Evolutionary conservation across 2,888 invertebrate genomes (phyloP).

Genomic region (Cremastinae sp.): DNA sequence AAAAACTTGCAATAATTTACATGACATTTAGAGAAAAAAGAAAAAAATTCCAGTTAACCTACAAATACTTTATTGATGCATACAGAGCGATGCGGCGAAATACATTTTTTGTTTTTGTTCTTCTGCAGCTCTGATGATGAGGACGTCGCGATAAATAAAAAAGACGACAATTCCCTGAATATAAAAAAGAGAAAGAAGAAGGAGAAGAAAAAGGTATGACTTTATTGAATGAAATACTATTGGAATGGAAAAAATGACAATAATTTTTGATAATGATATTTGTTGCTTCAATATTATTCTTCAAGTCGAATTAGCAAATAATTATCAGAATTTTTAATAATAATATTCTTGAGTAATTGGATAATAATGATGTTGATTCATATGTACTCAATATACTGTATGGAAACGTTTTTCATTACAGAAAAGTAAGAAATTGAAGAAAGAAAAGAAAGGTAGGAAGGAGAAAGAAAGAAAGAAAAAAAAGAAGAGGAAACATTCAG

Average conservation of each 20-base stretch:
- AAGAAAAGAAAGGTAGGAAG: constrained; percentile 80
- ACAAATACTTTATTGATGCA: not conserved
- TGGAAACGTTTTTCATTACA: constrained; percentile 60
- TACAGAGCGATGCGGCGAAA: not conserved
- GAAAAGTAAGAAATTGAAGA: constrained; percentile 81
- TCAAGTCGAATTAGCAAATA: no score
- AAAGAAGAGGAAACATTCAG: constrained; percentile 81
- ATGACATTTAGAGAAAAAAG: not conserved
- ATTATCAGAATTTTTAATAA: no score
- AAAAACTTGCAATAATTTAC: not conserved
- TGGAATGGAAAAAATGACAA: not conserved
- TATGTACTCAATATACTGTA: no score
- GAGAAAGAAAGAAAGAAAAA: constrained; percentile 83
- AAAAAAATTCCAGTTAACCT: constrained; percentile 50
- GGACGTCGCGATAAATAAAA: constrained; percentile 76
- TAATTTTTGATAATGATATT: no score
- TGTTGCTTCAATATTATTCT: no score
- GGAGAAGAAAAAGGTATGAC: constrained; percentile 78
- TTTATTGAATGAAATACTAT: not conserved
- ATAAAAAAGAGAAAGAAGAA: constrained; percentile 80
- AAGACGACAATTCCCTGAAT: constrained; percentile 81
- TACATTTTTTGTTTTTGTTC: not conserved
- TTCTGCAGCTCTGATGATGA: constrained; percentile 78
- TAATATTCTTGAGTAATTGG: no score
- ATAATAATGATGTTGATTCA: no score